Percentiles rank a stretch among this genome's conserved stretches.
Evolutionary conservation across 2,888 invertebrate species (phyloP).

Genomic region (Limenitis arthemis): DNA sequence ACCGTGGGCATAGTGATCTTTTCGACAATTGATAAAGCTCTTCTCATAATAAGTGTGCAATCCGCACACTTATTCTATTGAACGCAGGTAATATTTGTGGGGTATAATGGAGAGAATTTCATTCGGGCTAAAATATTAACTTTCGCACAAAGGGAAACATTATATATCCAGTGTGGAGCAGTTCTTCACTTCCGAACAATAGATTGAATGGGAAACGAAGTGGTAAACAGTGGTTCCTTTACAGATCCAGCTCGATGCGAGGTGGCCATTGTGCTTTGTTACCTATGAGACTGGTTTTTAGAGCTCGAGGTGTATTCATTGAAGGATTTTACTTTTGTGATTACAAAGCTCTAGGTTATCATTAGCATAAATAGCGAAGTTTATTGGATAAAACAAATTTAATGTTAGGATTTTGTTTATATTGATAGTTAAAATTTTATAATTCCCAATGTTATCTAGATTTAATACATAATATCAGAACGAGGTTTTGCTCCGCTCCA

Average conservation of each 20-base stretch:
- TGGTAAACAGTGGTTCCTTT: constrained; percentile 64
- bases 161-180: constrained; percentile 65
- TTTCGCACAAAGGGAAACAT: constrained; percentile 62
- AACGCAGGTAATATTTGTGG: constrained; percentile 59
- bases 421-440: no score
- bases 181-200: constrained; percentile 70
- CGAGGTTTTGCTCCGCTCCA: no score
- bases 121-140: constrained; percentile 68
- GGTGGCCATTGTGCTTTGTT: constrained; percentile 31
- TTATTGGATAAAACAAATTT: no score
- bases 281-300: constrained; percentile 15
- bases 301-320: constrained; percentile 5
- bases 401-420: no score
- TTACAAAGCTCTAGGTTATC: constrained; percentile 1
- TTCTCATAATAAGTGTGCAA: constrained; percentile 49
- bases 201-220: constrained; percentile 64
- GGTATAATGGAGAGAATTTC: constrained; percentile 57
- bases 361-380: no score
- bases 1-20: constrained; percentile 36
- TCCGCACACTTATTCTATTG: constrained; percentile 52
- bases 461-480: no score
- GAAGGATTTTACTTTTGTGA: constrained; percentile 1
- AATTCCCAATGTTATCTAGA: no score
- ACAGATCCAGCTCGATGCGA: constrained; percentile 38
- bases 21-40: constrained; percentile 46